A percentile compares a stretch with the other conserved stretches of the same genome.
Evolutionary conservation across 1,140 invertebrate species (phyloP).

Genomic region (Eurosta solidaginis): DNA sequence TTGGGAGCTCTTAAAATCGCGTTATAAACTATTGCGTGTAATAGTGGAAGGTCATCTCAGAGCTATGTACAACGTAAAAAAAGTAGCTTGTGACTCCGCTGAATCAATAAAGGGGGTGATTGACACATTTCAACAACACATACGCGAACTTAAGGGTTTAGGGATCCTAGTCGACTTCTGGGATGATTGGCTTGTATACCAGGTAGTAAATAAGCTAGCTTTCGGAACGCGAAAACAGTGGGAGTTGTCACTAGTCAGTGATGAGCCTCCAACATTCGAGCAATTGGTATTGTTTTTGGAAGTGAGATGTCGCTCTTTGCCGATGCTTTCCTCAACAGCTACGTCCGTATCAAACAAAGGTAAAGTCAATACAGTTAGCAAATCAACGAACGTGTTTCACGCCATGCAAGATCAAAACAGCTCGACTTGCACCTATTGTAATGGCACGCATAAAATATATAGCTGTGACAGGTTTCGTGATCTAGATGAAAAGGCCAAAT

Average conservation of each 20-base stretch:
- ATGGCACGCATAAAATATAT: too few species aligned
- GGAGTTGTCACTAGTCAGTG: neutral
- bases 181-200: constrained; percentile 13
- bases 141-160: neutral
- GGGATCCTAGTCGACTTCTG: neutral
- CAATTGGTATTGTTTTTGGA: neutral
- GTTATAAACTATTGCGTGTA: neutral
- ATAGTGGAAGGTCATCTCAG: neutral
- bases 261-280: neutral
- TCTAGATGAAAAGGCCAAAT: too few species aligned
- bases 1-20: neutral
- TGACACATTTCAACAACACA: neutral
- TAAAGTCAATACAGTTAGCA: neutral
- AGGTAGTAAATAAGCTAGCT: neutral
- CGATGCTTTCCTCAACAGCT: neutral
- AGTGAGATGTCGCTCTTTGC: neutral
- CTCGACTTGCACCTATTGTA: too few species aligned
- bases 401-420: too few species aligned
- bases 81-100: neutral
- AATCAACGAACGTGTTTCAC: neutral
- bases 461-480: too few species aligned
- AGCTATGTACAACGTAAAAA: neutral
- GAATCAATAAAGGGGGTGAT: neutral
- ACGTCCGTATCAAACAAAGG: neutral
- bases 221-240: constrained; percentile 2